Conservation (phyloP, 2,113 vertebrate species). For the Thunnus thynnus region DNA sequence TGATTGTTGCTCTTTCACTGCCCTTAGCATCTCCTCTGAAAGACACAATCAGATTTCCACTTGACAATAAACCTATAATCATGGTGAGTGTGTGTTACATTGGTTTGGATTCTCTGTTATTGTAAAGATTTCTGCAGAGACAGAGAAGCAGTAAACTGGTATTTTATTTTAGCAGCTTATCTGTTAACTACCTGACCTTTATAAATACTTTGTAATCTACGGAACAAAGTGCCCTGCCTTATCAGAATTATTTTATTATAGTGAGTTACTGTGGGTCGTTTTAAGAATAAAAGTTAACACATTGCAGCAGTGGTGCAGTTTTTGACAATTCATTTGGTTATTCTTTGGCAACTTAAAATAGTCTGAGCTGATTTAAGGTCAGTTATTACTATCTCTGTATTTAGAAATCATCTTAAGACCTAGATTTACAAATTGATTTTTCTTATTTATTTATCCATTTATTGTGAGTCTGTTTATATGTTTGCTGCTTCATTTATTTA, state of each 20-base stretch:
- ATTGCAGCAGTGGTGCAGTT: not conserved
- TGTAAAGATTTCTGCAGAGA: not conserved
- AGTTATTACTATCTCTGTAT: not conserved
- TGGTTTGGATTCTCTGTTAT: not conserved
- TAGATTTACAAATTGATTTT: too few relatives aligned
- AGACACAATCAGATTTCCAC: slow-evolving; percentile 7
- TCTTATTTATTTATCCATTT: not conserved
- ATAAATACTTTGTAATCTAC: slow-evolving; percentile 47
- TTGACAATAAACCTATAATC: not conserved
- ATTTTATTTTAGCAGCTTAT: slow-evolving; percentile 38
- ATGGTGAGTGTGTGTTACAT: not conserved
- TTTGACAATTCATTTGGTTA: not conserved
- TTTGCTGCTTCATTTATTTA: not conserved
- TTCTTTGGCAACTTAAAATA: not conserved
- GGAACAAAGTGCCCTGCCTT: slow-evolving; percentile 52
- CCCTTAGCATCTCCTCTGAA: slow-evolving; percentile 91
- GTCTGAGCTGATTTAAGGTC: not conserved
- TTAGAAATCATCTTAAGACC: not conserved
- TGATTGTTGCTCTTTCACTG: slow-evolving; percentile 89
- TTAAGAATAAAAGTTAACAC: not conserved
- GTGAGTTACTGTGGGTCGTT: not conserved
- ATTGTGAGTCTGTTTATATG: not conserved
- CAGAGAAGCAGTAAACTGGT: slow-evolving; percentile 2
- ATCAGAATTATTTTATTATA: slow-evolving; percentile 40
- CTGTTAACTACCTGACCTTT: slow-evolving; percentile 31